Evolutionary conservation across 2,797 vertebrate genomes (phyloP), one percentile per base, ranked within the genome.

Genomic region (Pyrocephalus nanus): DNA sequence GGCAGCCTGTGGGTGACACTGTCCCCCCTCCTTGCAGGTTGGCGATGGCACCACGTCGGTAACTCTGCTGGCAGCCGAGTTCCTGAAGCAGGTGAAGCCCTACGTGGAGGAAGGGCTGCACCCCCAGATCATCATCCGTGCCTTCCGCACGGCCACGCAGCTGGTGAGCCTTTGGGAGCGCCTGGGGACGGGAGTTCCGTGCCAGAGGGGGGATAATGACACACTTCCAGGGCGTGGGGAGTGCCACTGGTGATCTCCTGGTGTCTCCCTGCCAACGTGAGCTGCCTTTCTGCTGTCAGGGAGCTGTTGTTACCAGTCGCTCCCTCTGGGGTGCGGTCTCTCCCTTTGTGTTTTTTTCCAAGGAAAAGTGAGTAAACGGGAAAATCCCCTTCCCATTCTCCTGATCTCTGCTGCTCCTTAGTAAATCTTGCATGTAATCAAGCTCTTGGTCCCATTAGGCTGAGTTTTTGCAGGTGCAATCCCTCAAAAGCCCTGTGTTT

Each of bases 1-100:
- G 3, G 0, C 29, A 19, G 32, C 3, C 0, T 34, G n/a, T 57
- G 19, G 47, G 64, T 86, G 82, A 2, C 64, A 3, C 3, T 0
- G 2, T 80, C 70, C 58, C 34, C 6, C 54, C 21, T 38, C 82
- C 1, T 0, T 86, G 17, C 88, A 99, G 99, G 99, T 99, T 4
- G 99, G 99, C 0, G 99, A 99, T 8, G 99, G 99, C 70, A 99
- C 99, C 75, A 99, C 99, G 1, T 99, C 99, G 0, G 99, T 99
- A 62, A 99, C 99, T 9, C 98, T 99, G 71, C 97, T 99, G 26
- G 99, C 99, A 1, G 99, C 99, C 0, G 99, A 99, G 97, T 99
- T 99, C 97, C 97, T 99, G 96, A 99, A 99, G 95, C 99, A 99
- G 94, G 97, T 99, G 96, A 99, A 99, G 96, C 62, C 98, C 2